Base-by-base conservation (phyloP, 2,888 invertebrate species). In the Xanthorhoe designata region DNA sequence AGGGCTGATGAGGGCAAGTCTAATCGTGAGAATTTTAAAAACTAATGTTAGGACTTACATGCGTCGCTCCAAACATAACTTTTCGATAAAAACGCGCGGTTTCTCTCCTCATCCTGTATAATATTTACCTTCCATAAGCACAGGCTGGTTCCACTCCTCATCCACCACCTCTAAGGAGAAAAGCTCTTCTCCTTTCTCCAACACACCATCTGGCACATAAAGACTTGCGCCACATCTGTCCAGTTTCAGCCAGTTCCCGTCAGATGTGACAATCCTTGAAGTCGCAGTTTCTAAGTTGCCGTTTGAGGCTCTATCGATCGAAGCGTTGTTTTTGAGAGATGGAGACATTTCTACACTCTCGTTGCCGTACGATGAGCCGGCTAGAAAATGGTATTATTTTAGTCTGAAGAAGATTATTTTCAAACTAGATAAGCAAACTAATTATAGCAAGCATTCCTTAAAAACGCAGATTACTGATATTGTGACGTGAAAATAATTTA, bases 111-210 rank as follows among this genome's bases (percentile, higher is more conserved):
- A 38, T 10, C 35, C 35, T 10, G 10, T 38, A 2, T 50, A 19
- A 51, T 35, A 56, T 74, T 81, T 80, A 86, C 96, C 94, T 94
- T 96, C 97, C 83, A 96, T 95, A 75, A 98, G 92, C 85, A 96
- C 95, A 47, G 98, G 98, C 79, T 97, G 95, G 86, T 97, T 98
- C 89, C 97, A 97, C 84, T 98, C 98, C 82, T 99, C 98, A 81
- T 98, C 96, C 58, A 98, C 95, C 64, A 98, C 96, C 72, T 98
- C 97, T 71, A 99, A 91, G 76, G 97, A 98, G 68, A 99, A 95
- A 82, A 98, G 96, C 84, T 97, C 97, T 66, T 96, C 95, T 10
- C 96, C 96, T 78, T 97, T 96, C 18, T 96, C 96, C n/a, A 99
- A 94, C 0, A 98, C 97, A 72, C 97, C 97, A 86, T 98, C 98